Percentiles rank a stretch among this genome's conserved stretches.
Evolutionary conservation across 1,140 invertebrate species (phyloP).

Genomic region (Physella acuta): DNA sequence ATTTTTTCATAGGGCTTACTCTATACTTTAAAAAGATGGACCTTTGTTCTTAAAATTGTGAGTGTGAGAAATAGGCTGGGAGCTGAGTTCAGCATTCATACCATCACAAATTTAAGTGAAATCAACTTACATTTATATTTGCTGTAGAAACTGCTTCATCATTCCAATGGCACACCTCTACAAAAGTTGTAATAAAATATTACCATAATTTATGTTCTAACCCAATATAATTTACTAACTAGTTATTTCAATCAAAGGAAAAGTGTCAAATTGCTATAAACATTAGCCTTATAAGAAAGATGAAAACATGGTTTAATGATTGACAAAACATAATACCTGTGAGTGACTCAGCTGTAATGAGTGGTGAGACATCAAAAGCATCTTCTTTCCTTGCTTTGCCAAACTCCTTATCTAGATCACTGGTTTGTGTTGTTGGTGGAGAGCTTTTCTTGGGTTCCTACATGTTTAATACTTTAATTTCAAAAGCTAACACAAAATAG

Average conservation of each 20-base stretch:
- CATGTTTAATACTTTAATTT: too few species aligned
- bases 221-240: background rate
- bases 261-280: background rate
- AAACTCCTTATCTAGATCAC: too few species aligned
- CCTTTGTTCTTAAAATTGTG: background rate
- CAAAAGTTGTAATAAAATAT: background rate
- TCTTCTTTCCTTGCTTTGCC: too few species aligned
- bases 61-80: background rate
- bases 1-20: background rate
- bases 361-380: too few species aligned
- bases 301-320: background rate
- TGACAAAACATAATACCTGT: background rate
- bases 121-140: slow-evolving; percentile 18
- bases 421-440: too few species aligned
- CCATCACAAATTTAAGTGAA: background rate
- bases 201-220: too few species aligned
- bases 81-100: background rate
- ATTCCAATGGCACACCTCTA: slow-evolving; percentile 11
- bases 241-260: background rate
- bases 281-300: background rate
- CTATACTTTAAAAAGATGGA: background rate
- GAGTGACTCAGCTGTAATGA: background rate
- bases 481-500: too few species aligned
- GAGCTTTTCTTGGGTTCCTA: too few species aligned
- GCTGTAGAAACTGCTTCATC: background rate